Conservation (phyloP, 2,797 vertebrate species). For the Tapera naevia region DNA sequence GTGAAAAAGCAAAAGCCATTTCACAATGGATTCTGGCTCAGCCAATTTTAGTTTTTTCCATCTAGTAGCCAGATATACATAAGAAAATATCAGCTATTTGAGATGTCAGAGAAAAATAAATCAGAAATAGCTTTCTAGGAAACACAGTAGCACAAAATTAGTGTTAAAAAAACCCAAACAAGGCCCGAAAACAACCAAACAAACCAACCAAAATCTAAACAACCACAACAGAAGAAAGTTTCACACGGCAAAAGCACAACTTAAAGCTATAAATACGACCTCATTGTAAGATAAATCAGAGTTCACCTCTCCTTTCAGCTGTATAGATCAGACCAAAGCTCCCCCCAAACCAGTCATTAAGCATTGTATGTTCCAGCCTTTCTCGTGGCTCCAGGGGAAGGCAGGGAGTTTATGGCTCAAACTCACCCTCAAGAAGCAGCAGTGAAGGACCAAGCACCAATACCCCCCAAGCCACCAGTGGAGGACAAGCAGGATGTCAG, state of each 20-base stretch:
- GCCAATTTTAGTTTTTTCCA: background rate
- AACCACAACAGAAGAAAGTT: background rate
- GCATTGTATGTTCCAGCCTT: background rate
- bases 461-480: rapidly evolving
- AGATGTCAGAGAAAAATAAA: background rate
- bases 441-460: background rate
- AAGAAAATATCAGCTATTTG: background rate
- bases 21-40: background rate
- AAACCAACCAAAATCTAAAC: background rate
- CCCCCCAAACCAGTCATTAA: background rate
- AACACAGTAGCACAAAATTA: background rate
- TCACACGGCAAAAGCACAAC: background rate
- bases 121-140: background rate
- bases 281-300: background rate
- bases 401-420: background rate
- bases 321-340: background rate
- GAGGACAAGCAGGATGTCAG: background rate
- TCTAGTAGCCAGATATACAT: background rate
- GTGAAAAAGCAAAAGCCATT: background rate
- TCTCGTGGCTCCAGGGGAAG: background rate
- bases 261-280: background rate
- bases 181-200: background rate
- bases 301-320: background rate
- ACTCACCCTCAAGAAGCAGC: background rate
- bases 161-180: too few relatives aligned